Evolutionary conservation across 2,797 vertebrate genomes (phyloP).

Genomic region (Pelobates cultripes): DNA sequence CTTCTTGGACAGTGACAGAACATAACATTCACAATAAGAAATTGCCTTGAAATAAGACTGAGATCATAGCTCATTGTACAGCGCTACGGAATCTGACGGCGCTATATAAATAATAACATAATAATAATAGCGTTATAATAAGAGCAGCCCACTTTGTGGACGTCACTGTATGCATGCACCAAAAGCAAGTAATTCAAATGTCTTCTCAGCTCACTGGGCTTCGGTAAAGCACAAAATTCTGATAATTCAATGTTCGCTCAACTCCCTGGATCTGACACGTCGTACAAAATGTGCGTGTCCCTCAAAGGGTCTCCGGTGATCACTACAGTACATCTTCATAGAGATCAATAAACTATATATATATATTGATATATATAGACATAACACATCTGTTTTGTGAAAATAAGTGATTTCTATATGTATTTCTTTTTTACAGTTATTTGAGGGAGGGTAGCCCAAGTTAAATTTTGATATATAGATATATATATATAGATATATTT

Average conservation of each 20-base stretch:
- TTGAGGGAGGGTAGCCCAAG: constrained; percentile 66
- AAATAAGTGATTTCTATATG: constrained; percentile 66
- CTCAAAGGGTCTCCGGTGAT: constrained; percentile 54
- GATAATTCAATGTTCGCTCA: constrained; percentile 21
- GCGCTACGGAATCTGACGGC: no score
- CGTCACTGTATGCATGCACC: no score
- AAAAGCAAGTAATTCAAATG: no score
- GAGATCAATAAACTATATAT: constrained; percentile 68
- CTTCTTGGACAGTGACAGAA: constrained; percentile 43
- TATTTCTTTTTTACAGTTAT: constrained; percentile 63
- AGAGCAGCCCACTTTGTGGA: neutral
- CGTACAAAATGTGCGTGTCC: constrained; percentile 4
- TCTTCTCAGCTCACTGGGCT: no score
- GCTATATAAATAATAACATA: no score
- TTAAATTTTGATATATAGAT: constrained; percentile 44
- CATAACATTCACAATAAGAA: constrained; percentile 51
- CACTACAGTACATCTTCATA: constrained; percentile 66
- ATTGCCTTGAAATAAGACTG: constrained; percentile 50
- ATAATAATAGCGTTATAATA: neutral
- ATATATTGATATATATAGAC: constrained; percentile 56
- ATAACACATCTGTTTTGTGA: constrained; percentile 73
- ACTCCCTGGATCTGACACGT: constrained; percentile 50
- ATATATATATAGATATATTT: constrained; percentile 57
- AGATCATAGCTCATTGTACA: neutral
- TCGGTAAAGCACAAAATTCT: no score